Evolutionary conservation across 2,888 invertebrate species (phyloP), one percentile per base, ranked within the genome.

Genomic region (Pheosia tremula): DNA sequence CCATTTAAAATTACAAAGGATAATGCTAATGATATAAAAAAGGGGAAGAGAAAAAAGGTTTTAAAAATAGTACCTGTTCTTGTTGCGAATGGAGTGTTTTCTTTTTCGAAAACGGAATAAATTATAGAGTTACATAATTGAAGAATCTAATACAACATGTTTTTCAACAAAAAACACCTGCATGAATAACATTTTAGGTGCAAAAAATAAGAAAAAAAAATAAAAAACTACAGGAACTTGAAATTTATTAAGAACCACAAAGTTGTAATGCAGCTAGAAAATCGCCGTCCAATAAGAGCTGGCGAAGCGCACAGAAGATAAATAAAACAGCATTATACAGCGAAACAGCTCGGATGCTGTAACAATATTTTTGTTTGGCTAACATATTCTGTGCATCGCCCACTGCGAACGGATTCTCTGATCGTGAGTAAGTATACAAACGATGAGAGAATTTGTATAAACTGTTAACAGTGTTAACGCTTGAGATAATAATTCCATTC

Each of bases 341-440:
- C 49, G 60, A 67, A 59, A 57, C 59, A 59, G 50, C 57, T 56
- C 39, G 7, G 5, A 58, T 36, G 13, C 57, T 56, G 50, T 47
- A 59, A 58, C 56, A 59, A 58, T 54, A 62, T 49, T 47, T 53
- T 37, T 36, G 53, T 37, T 53, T 53, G 36, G 53, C 53, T 6
- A 50, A 50, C 53, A 53, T 24, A 24, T 24, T 53, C 37, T 53
- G 53, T 11, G 53, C 47, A 47, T 47, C 53, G 53, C 37, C 37
- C 37, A 53, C 53, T 5, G 53, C 37, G 5, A 11, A 37, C 24
- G n/a, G 53, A 36, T 53, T 47, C n/a, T 10, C 11, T 53, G 53
- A 37, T 53, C 37, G 53, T 37, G 53, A 37, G 9, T 41, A 8
- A 41, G 6, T 24, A 53, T 5, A 53, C 37, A 53, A 37, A 53